Percentiles rank a stretch among this genome's conserved stretches.
These are phyloP conservation scores for Protonibea diacanthus DNA, from an alignment of 2,797 vertebrate species.

Conservation along the genomic window DNA sequence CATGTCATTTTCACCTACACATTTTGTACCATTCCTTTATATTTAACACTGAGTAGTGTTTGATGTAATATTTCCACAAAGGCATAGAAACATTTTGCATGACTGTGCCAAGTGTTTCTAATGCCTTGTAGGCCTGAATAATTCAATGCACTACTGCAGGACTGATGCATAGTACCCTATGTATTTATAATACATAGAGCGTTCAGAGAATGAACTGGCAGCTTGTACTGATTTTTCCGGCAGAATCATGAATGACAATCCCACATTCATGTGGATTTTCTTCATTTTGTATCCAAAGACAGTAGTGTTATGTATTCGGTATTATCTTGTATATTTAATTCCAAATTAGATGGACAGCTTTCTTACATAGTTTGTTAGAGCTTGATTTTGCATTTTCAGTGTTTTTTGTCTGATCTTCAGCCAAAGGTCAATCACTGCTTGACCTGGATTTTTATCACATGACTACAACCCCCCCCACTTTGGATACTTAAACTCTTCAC, in stretches of 20 bases:
- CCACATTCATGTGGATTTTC: conserved; percentile 24
- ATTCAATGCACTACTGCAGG: conserved; percentile 48
- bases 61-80: conserved; percentile 33
- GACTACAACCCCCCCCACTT: background rate
- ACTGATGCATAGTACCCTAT: conserved; percentile 44
- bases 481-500: background rate
- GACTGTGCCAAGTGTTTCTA: conserved; percentile 32
- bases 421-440: conserved; percentile 15
- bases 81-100: conserved; percentile 31
- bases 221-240: conserved; percentile 37
- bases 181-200: conserved; percentile 52
- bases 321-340: conserved; percentile 5
- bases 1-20: background rate
- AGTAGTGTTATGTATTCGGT: background rate
- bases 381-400: background rate
- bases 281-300: conserved; percentile 12
- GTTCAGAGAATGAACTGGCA: conserved; percentile 31
- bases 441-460: background rate
- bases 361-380: background rate
- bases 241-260: conserved; percentile 28
- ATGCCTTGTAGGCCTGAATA: conserved; percentile 44
- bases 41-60: conserved; percentile 17
- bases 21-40: conserved; percentile 2
- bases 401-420: conserved; percentile 11
- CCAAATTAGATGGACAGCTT: background rate